Conservation (phyloP, 2,888 invertebrate genomes). For the Chouioia cunea region DNA sequence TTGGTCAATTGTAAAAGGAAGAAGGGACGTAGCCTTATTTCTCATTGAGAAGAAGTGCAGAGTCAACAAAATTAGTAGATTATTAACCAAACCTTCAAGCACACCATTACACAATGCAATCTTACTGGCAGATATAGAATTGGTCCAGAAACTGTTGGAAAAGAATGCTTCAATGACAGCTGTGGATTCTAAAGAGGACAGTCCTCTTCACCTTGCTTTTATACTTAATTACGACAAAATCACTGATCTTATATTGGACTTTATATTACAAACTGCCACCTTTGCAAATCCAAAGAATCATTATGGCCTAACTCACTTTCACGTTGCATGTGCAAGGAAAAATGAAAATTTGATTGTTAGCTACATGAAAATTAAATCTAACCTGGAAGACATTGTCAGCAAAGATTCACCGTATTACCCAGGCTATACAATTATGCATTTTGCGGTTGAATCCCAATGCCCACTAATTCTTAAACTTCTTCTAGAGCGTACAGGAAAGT, state of each 20-base stretch:
- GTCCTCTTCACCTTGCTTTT: constrained; percentile 23
- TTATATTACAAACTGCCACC: background rate
- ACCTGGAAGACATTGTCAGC: background rate
- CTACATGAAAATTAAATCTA: background rate
- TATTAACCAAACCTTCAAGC: no score
- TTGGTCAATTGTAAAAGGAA: background rate
- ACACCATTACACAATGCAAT: constrained; percentile 30
- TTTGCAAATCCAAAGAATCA: background rate
- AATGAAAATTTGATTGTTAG: background rate
- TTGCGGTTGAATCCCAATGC: no score
- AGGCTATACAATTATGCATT: no score
- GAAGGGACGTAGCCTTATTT: constrained; percentile 4
- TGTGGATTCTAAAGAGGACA: constrained; percentile 3
- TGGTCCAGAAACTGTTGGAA: constrained; percentile 4
- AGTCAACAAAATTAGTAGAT: background rate
- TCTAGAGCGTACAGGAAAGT: no score
- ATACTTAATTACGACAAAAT: background rate
- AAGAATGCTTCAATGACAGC: constrained; percentile 10
- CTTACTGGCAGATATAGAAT: background rate
- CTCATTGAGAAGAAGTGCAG: background rate
- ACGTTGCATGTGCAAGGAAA: background rate
- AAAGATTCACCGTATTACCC: constrained; percentile 7
- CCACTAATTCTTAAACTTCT: no score
- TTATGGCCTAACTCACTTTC: constrained; percentile 2
- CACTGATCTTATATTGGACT: background rate